Evolutionary conservation across 1,140 invertebrate genomes (phyloP).

Genomic region (Diachasmimorpha longicaudata): DNA sequence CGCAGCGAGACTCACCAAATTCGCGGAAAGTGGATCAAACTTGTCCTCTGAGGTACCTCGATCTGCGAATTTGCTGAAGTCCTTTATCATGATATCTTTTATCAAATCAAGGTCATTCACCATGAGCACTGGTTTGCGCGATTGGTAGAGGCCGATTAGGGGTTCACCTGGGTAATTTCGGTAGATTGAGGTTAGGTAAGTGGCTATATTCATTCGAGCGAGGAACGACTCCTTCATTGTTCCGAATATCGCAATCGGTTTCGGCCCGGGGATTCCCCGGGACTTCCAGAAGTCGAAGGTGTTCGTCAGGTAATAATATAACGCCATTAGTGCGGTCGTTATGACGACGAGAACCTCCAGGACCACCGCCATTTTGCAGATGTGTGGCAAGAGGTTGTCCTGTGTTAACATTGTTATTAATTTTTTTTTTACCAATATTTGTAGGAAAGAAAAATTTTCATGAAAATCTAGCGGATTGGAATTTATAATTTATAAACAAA

Average conservation of each 20-base stretch:
- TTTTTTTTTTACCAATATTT: too few species aligned
- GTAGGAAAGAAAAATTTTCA: too few species aligned
- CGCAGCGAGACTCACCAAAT: constrained; percentile 47
- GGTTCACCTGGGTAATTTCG: constrained; percentile 10
- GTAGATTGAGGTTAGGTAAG: neutral
- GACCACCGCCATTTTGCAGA: neutral
- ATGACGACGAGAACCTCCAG: neutral
- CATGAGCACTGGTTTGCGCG: constrained; percentile 48
- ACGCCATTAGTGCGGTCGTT: neutral
- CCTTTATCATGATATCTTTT: constrained; percentile 60
- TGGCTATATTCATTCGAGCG: neutral
- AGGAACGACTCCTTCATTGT: neutral
- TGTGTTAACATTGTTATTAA: too few species aligned
- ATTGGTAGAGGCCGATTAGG: constrained; percentile 17
- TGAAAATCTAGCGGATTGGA: too few species aligned
- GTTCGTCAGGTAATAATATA: constrained; percentile 9
- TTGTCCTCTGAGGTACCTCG: constrained; percentile 44
- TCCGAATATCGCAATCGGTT: constrained; percentile 17
- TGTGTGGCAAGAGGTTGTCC: too few species aligned
- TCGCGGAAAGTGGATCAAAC: constrained; percentile 45
- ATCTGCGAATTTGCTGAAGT: constrained; percentile 59
- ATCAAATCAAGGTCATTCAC: constrained; percentile 59
- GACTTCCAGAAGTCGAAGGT: constrained; percentile 21
- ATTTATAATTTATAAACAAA: too few species aligned
- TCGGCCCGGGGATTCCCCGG: constrained; percentile 11